These are phyloP conservation scores for Otus scops DNA, from an alignment of 2,797 vertebrate species.

Conservation along the genomic window DNA sequence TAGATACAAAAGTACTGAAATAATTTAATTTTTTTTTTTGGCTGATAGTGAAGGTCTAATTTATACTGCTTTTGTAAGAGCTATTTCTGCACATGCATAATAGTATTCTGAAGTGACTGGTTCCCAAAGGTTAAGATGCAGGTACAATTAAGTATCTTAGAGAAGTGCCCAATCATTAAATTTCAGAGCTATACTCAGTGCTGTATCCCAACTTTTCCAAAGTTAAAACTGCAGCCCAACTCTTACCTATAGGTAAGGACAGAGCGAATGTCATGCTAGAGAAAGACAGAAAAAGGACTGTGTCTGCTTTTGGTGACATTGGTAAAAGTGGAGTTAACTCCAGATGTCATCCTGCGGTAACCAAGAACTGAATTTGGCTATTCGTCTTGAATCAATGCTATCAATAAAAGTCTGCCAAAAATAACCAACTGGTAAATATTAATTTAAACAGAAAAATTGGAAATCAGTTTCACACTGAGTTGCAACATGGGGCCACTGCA, in stretches of 20 bases:
- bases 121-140: background rate
- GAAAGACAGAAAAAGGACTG: background rate
- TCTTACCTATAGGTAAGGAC: background rate
- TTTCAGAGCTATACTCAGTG: background rate
- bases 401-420: constrained; percentile 59
- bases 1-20: background rate
- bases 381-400: constrained; percentile 39
- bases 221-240: background rate
- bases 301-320: background rate
- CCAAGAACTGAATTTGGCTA: constrained; percentile 29
- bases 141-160: background rate
- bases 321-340: constrained; percentile 21
- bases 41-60: background rate
- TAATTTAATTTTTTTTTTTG: background rate
- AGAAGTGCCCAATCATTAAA: background rate
- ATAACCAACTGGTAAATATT: constrained; percentile 68
- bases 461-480: constrained; percentile 46
- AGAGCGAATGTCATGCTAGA: background rate
- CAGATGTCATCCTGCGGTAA: constrained; percentile 16
- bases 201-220: background rate
- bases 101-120: background rate
- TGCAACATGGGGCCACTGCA: constrained; percentile 53
- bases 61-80: background rate
- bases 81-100: background rate
- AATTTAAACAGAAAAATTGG: constrained; percentile 63